These are phyloP conservation scores for Drosophila murphyi DNA, from an alignment of 1,140 invertebrate species.

Conservation along the genomic window DNA sequence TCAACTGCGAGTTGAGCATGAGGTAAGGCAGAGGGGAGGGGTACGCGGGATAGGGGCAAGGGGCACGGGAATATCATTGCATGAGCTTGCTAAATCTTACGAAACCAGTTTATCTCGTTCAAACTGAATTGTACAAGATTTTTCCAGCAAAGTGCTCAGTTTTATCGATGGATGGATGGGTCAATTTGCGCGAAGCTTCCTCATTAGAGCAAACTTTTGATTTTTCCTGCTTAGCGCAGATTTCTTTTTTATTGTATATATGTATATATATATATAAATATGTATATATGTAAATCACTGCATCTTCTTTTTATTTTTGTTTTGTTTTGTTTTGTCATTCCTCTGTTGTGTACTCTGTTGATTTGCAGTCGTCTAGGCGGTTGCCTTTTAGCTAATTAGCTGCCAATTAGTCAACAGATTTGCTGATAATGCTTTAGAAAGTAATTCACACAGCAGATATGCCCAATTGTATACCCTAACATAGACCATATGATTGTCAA, in stretches of 20 bases:
- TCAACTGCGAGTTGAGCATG: conserved; percentile 35
- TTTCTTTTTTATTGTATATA: background rate
- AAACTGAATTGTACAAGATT: conserved; percentile 52
- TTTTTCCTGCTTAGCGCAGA: conserved; percentile 49
- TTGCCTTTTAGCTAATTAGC: conserved; percentile 55
- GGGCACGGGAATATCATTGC: conserved; percentile 3
- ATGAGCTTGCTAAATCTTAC: conserved; percentile 23
- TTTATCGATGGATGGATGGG: background rate
- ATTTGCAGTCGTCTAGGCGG: conserved; percentile 32
- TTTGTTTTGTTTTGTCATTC: conserved; percentile 17
- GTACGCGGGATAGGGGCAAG: background rate
- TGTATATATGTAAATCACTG: no score
- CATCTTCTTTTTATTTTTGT: background rate
- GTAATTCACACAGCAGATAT: background rate
- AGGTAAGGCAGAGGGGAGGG: background rate
- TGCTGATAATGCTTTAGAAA: conserved; percentile 6
- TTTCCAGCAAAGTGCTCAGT: conserved; percentile 35
- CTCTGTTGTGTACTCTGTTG: conserved; percentile 34
- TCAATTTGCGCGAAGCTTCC: conserved; percentile 45
- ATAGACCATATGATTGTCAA: background rate
- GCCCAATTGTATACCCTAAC: background rate
- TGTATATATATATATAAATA: no score
- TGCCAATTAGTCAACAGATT: conserved; percentile 54
- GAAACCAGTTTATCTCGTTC: conserved; percentile 67
- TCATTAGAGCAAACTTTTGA: conserved; percentile 66